Conservation (phyloP, 1,140 invertebrate species). For the Diabrotica virgifera region DNA sequence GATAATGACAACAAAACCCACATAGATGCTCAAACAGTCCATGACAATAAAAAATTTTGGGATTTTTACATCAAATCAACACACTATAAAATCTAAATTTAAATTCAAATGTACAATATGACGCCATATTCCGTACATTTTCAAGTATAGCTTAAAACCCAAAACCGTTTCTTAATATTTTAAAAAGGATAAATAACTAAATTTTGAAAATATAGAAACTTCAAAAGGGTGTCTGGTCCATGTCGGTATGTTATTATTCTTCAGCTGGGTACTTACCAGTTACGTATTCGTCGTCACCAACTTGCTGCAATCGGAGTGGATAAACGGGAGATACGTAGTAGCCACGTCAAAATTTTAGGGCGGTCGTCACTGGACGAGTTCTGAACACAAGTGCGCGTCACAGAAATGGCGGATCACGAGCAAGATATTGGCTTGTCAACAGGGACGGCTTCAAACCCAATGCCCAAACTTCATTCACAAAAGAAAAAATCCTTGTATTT, state of each 20-base stretch:
- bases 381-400: slow-evolving; percentile 64
- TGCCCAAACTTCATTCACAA: slow-evolving; percentile 1
- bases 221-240: slow-evolving; percentile 52
- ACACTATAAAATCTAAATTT: slow-evolving; percentile 47
- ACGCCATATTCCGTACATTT: slow-evolving; percentile 59
- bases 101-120: slow-evolving; percentile 48
- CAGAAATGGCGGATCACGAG: slow-evolving; percentile 54
- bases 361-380: slow-evolving; percentile 81
- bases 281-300: slow-evolving; percentile 93
- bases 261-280: slow-evolving; percentile 78
- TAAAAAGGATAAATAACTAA: slow-evolving; percentile 18
- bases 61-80: neutral
- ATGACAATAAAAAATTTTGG: neutral
- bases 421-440: slow-evolving; percentile 21
- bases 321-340: slow-evolving; percentile 88
- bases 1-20: neutral
- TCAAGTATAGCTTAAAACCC: slow-evolving; percentile 34
- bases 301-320: slow-evolving; percentile 88
- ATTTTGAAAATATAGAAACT: slow-evolving; percentile 36
- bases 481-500: too few species aligned
- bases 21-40: neutral
- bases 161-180: slow-evolving; percentile 44
- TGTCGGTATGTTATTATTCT: slow-evolving; percentile 66
- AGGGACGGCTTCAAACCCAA: neutral
- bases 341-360: slow-evolving; percentile 90